phyloP scores from a whole-genome alignment of 1,140 invertebrate species.

The Nephila pilipes region DNA sequence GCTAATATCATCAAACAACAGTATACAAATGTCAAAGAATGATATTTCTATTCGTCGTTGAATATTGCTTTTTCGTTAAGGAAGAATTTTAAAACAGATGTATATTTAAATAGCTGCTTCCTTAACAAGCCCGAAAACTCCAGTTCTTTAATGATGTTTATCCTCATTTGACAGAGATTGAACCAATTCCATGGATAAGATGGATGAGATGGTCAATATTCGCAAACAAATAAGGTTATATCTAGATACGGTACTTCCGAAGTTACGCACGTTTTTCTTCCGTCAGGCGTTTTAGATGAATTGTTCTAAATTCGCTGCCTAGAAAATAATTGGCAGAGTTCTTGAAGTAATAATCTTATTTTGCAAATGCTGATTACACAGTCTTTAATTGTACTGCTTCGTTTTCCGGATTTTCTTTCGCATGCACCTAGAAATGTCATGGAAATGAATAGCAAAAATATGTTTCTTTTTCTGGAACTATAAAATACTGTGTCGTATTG shows the following conservation, averaged over 20 bases:
- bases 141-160: constrained; percentile 28
- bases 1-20: not conserved
- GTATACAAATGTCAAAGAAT: not conserved
- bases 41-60: not conserved
- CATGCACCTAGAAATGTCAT: not conserved
- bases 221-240: constrained; percentile 12
- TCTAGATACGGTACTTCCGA: no score
- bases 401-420: not conserved
- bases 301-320: not conserved
- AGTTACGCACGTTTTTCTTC: not conserved
- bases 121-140: not conserved
- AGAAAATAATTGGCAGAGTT: not conserved
- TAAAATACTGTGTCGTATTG: no score
- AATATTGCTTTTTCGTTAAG: not conserved
- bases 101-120: constrained; percentile 19
- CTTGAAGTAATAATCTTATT: not conserved
- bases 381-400: not conserved
- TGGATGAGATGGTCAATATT: constrained; percentile 27
- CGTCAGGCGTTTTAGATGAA: not conserved
- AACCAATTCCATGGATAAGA: constrained; percentile 1
- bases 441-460: no score
- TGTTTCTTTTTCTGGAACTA: no score
- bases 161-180: not conserved
- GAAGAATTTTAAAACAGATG: not conserved
- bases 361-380: not conserved